Evolutionary conservation across 1,140 invertebrate genomes (phyloP), one percentile per base, ranked within the genome.

Genomic region (Calephelis virginiensis): DNA sequence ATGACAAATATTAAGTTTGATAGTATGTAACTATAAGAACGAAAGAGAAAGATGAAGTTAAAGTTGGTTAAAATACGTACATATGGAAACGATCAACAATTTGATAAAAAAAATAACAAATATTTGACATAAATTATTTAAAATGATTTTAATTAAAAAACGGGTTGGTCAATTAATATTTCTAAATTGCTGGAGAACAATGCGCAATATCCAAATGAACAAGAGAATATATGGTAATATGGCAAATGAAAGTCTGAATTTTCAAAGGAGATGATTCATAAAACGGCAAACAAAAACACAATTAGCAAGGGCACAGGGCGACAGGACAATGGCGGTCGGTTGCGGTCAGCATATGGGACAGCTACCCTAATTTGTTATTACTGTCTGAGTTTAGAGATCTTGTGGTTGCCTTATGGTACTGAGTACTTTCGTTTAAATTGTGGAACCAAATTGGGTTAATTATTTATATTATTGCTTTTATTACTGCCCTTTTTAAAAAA

Each of bases 201-300:
- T 28, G 53, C 53, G 10, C 28, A 56, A 37, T 56, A 11, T 56
- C 14, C 28, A 56, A 56, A 37, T 56, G 17, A 56, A 56, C 53
- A 56, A 9, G 17, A 56, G 53, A 56, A 56, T 56, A 56, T 56
- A 56, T 56, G 53, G 11, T 56, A 56, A 56, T 56, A 56, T 28
- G 53, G 53, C 53, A 56, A 56, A 56, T 56, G 53, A 56, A 56
- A 56, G 37, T 56, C 28, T 56, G 53, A 38, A 56, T 7, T 56
- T 56, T 56, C 53, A 56, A 56, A 56, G 53, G 37, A 56, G 53
- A 56, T 17, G 53, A 56, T 56, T 37, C 64, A 66, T 80, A 78
- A 81, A 83, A 74, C 73, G 76, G 70, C 73, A 78, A 82, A 84
- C 80, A 84, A 84, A 82, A 82, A 79, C 77, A 79, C 76, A 82